Percentiles rank a stretch among this genome's conserved stretches.
Evolutionary conservation across 2,113 vertebrate species (phyloP).

Genomic region (Tretioscincus oriximinensis): DNA sequence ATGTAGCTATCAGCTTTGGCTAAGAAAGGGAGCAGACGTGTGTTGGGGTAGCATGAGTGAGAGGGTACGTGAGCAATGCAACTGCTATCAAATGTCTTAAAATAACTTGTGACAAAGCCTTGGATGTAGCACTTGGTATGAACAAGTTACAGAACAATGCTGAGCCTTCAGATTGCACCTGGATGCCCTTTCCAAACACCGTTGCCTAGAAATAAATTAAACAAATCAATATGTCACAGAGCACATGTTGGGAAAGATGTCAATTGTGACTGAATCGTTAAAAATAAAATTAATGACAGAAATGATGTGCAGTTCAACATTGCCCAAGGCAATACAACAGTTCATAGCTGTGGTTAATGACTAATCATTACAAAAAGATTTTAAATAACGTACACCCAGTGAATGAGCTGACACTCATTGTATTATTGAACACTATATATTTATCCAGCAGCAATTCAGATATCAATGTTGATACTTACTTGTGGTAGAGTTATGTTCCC

Average conservation of each 20-base stretch:
- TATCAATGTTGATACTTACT: neutral
- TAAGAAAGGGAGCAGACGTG: conserved; percentile 49
- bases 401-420: neutral
- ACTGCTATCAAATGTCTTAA: conserved; percentile 73
- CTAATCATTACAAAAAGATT: neutral
- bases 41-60: conserved; percentile 39
- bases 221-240: neutral
- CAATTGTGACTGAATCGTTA: conserved; percentile 5
- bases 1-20: conserved; percentile 33
- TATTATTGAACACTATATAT: neutral
- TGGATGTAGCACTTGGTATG: conserved; percentile 61
- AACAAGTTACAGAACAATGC: conserved; percentile 70
- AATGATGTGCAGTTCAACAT: neutral
- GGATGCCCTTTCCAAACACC: conserved; percentile 28
- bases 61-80: conserved; percentile 69
- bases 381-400: neutral
- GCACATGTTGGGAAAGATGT: neutral
- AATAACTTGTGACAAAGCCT: conserved; percentile 79
- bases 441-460: neutral
- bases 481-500: neutral
- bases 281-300: conserved; percentile 11
- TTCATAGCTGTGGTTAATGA: neutral
- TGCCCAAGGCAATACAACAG: neutral
- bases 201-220: conserved; percentile 19
- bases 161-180: conserved; percentile 50